A percentile compares a stretch with the other conserved stretches of the same genome.
These are phyloP conservation scores for Villa cingulata DNA, from an alignment of 2,888 invertebrate species.

Conservation along the genomic window DNA sequence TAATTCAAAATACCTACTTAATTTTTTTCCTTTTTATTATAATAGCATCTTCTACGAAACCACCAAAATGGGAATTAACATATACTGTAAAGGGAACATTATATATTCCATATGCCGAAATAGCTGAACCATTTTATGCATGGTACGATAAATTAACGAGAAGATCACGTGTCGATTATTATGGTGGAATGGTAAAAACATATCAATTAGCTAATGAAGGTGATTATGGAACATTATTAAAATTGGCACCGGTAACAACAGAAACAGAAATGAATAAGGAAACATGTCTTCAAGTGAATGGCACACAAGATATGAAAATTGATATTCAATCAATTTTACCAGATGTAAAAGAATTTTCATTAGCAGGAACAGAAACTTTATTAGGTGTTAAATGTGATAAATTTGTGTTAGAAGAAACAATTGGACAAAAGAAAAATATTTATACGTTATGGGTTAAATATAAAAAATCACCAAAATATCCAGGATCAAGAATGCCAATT, in stretches of 20 bases:
- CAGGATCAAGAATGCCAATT: slow-evolving; percentile 42
- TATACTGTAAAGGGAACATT: slow-evolving; percentile 67
- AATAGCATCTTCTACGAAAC: slow-evolving; percentile 29
- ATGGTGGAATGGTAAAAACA: slow-evolving; percentile 89
- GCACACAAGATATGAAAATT: slow-evolving; percentile 46
- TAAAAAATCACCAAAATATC: slow-evolving; percentile 44
- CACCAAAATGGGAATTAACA: slow-evolving; percentile 53
- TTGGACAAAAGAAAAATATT: slow-evolving; percentile 71
- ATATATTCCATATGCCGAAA: slow-evolving; percentile 85
- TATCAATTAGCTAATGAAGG: slow-evolving; percentile 56
- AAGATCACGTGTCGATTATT: slow-evolving; percentile 84
- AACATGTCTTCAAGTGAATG: slow-evolving; percentile 76
- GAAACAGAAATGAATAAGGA: slow-evolving; percentile 52
- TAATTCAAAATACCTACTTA: too few species aligned
- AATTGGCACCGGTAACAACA: slow-evolving; percentile 76
- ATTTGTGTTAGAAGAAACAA: slow-evolving; percentile 55
- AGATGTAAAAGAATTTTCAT: slow-evolving; percentile 59
- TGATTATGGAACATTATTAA: slow-evolving; percentile 56
- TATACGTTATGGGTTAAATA: slow-evolving; percentile 80
- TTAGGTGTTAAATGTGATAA: slow-evolving; percentile 59
- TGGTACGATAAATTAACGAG: slow-evolving; percentile 67
- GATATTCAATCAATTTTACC: slow-evolving; percentile 68
- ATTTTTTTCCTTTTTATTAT: too few species aligned
- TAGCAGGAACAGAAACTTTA: slow-evolving; percentile 52
- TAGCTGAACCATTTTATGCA: slow-evolving; percentile 79